Evolutionary conservation across 2,797 vertebrate genomes (phyloP), one percentile per base, ranked within the genome.

Genomic region (Salmo trutta): DNA sequence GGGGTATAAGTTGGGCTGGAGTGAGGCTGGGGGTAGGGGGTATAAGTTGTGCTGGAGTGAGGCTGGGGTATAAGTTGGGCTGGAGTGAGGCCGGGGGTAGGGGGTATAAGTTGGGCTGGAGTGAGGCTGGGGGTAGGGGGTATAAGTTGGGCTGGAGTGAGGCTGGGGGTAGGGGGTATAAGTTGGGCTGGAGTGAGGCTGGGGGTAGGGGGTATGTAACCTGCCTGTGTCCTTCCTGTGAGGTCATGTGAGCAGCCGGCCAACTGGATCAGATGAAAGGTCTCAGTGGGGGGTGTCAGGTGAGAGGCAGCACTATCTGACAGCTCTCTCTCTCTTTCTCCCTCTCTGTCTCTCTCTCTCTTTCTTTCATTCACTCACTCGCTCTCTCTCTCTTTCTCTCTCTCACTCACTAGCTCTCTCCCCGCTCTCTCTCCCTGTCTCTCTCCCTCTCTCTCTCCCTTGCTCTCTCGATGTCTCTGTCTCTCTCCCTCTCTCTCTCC

Each of bases 211-310:
- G 19, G 52, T 29, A n/a, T 1, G 72, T 17, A 73, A 73, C 52
- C 72, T 73, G 53, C 1, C n/a, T 51, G 21, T 62, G 64, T 14
- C 14, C 62, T 75, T 75, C 74, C 74, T 27, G 62, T 66, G 69
- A 79, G 73, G 52, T 76, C 71, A 80, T 74, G 75, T 68, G 74
- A 76, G 17, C 5, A 66, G 12, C 52, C 27, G 62, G 59, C 53
- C 31, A 16, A 53, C 31, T 59, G 29, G 65, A 29, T n/a, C 65
- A 64, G 65, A 36, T 70, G 79, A 52, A 36, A 52, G 51, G 31
- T 54, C 21, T 36, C 77, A 73, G 62, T 69, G n/a, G 71, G 76
- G 51, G 59, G 33, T 64, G 14, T 65, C 73, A 79, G 77, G 78
- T 75, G 73, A 65, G n/a, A 69, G 47, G 70, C 33, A 62, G 54